Base-by-base conservation (phyloP, 2,888 invertebrate genomes). In the Theretra japonica region DNA sequence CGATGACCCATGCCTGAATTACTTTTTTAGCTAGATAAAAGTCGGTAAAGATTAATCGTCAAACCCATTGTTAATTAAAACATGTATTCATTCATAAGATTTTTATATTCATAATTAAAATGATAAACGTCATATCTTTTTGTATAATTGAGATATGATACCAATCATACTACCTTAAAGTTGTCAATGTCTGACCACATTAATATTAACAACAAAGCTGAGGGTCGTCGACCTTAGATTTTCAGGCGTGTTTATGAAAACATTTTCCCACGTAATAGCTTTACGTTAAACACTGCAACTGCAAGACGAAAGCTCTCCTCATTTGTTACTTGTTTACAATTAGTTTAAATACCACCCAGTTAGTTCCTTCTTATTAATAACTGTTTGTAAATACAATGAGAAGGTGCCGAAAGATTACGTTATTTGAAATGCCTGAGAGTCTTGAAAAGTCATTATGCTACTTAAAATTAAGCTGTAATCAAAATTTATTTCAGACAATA, bases 171-270 rank as follows among this genome's bases (percentile, higher is more conserved):
- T 11, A 11, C 15, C 41, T 3, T n/a, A 53, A 72, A 68, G 79
- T 81, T 82, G 70, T 15, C 8, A 4, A 72, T 50, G 69, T 58
- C 75, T 73, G 74, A n/a, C 41, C 28, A 70, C 65, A 72, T 58
- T 69, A 50, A 58, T 58, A 62, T 70, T 69, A 70, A 72, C 57
- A 70, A 68, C 72, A 70, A 57, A 25, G 28, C 25, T n/a, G 30
- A 53, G 65, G 76, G 81, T 79, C 81, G 72, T 71, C 73, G 80
- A 78, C 80, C 80, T 80, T 76, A 74, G 75, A 75, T 75, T 77
- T 74, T 75, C 75, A 75, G 78, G 71, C 79, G 77, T 76, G 83
- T 82, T 84, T 84, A 75, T 82, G 84, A 79, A 82, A 87, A 85
- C 83, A 83, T 74, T 77, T 76, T 75, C 79, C 78, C 80, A 79